These are phyloP conservation scores for Coranthus polyacanthus DNA, from an alignment of 2,797 vertebrate species.

Conservation along the genomic window DNA sequence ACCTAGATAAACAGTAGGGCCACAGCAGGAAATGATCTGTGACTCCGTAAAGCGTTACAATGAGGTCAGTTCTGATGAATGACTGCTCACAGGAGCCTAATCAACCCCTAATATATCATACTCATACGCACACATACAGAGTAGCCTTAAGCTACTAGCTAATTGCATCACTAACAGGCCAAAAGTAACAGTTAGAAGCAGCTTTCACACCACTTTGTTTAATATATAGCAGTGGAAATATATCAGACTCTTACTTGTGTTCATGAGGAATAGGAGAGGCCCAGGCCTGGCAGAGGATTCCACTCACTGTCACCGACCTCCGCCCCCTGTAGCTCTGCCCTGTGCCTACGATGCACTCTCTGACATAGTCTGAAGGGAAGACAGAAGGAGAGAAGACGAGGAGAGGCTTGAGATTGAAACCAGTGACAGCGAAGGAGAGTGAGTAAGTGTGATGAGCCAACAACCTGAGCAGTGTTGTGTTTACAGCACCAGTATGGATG, in stretches of 20 bases:
- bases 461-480: constrained; percentile 31
- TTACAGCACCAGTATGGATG: constrained; percentile 45
- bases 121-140: constrained; percentile 40
- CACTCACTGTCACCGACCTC: constrained; percentile 90
- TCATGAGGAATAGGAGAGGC: constrained; percentile 95
- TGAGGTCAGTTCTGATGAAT: constrained; percentile 78
- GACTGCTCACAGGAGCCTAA: constrained; percentile 74
- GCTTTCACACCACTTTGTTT: constrained; percentile 45
- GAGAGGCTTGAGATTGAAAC: constrained; percentile 5
- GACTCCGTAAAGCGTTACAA: constrained; percentile 66
- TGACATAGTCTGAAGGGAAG: constrained; percentile 87
- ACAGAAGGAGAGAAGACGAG: constrained; percentile 9
- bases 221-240: constrained; percentile 49
- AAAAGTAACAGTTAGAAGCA: constrained; percentile 52
- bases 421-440: constrained; percentile 23
- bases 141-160: constrained; percentile 62
- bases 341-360: constrained; percentile 94
- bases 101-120: constrained; percentile 75
- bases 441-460: constrained; percentile 46
- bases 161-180: constrained; percentile 59
- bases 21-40: constrained; percentile 73
- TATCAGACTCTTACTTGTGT: constrained; percentile 93
- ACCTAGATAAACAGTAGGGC: constrained; percentile 66
- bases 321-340: constrained; percentile 94
- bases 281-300: constrained; percentile 94